These are phyloP conservation scores for Parazoanthus atlanticus DNA, from an alignment of 92 coral and sea anemone genomes.

Conservation along the genomic window DNA sequence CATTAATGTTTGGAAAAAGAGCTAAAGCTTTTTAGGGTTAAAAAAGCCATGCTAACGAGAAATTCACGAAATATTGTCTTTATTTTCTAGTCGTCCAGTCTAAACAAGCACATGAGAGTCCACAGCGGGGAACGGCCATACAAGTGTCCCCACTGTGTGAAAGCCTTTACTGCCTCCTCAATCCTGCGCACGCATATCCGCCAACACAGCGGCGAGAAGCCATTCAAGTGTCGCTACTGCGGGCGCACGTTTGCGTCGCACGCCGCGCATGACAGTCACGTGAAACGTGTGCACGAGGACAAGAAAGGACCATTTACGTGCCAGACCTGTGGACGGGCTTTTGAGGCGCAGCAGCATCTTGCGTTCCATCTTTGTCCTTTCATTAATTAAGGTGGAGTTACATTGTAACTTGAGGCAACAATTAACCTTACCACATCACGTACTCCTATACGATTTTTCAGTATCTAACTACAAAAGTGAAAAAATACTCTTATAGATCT, in stretches of 20 bases:
- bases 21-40: no score
- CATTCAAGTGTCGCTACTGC: slow-evolving; percentile 83
- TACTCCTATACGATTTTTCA: no score
- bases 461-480: no score
- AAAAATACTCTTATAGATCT: no score
- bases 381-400: neutral
- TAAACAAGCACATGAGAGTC: slow-evolving; percentile 77
- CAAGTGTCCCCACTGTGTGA: slow-evolving; percentile 76
- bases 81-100: slow-evolving; percentile 70
- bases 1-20: no score
- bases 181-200: slow-evolving; percentile 89
- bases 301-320: neutral
- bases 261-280: slow-evolving; percentile 93
- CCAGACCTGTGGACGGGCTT: neutral
- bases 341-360: neutral
- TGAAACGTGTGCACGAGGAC: slow-evolving; percentile 66
- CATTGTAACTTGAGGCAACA: neutral
- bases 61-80: neutral
- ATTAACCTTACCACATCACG: neutral
- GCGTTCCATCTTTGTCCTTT: neutral
- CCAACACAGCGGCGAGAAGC: slow-evolving; percentile 87
- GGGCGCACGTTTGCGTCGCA: slow-evolving; percentile 90
- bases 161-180: slow-evolving; percentile 80
- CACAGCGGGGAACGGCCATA: slow-evolving; percentile 87
- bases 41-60: neutral